A percentile compares a stretch with the other conserved stretches of the same genome.
Evolutionary conservation across 2,113 vertebrate genomes (phyloP).

Genomic region (Channa maculata): DNA sequence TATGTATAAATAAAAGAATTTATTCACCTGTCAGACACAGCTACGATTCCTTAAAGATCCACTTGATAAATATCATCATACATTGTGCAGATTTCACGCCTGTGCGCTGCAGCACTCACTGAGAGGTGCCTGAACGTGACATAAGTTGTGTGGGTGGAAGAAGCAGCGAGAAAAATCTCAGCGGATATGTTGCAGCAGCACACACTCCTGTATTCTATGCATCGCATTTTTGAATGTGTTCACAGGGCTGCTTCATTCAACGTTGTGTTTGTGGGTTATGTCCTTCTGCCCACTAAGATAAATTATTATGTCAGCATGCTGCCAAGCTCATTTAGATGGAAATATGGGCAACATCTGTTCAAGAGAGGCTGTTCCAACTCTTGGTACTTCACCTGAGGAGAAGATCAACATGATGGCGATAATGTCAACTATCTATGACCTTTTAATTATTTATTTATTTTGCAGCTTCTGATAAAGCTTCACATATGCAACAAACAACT

Average conservation of each 20-base stretch:
- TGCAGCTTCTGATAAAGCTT: no score
- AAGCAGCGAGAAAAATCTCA: conserved; percentile 3
- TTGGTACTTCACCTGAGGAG: conserved; percentile 38
- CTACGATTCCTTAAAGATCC: background rate
- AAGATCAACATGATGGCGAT: background rate
- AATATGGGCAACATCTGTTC: conserved; percentile 60
- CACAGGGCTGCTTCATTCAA: conserved; percentile 1
- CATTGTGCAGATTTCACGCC: background rate
- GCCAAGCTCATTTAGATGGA: conserved; percentile 49
- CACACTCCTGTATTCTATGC: conserved; percentile 4
- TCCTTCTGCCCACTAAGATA: conserved; percentile 24
- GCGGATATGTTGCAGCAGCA: conserved; percentile 15
- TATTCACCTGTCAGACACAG: no score
- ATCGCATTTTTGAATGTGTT: background rate
- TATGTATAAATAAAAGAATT: background rate
- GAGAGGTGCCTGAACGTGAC: conserved; percentile 28
- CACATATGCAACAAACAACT: no score
- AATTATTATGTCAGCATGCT: conserved; percentile 50
- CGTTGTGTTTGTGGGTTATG: conserved; percentile 7
- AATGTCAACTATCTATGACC: background rate
- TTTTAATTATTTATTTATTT: no score
- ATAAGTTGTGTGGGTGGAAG: conserved; percentile 40
- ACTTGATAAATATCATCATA: background rate
- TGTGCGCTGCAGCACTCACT: background rate
- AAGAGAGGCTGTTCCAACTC: conserved; percentile 26